phyloP scores from a whole-genome alignment of 2,113 vertebrate genomes.

The Gobius niger region DNA sequence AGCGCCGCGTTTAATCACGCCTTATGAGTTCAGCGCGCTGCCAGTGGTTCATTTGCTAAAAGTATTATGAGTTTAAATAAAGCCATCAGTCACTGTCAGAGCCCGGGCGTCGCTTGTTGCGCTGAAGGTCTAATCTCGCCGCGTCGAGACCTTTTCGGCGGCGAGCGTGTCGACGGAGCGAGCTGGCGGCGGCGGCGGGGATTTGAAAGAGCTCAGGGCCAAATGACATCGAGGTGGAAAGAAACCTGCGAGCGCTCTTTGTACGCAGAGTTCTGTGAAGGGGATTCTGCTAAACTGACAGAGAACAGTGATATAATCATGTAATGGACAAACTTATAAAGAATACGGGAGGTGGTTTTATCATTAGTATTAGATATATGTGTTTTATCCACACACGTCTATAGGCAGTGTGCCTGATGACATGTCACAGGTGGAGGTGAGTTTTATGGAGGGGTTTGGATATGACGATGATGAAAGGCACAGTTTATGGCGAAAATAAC shows the following conservation, averaged over 20 bases:
- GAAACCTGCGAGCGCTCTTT: not conserved
- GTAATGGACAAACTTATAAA: no score
- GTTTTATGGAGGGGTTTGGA: no score
- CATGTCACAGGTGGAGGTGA: no score
- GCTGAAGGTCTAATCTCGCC: constrained; percentile 38
- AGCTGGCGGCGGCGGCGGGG: constrained; percentile 3
- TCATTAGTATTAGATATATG: no score
- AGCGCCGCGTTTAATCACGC: constrained; percentile 61
- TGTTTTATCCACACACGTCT: no score
- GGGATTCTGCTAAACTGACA: no score
- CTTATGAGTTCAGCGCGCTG: constrained; percentile 43
- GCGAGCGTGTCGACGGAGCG: constrained; percentile 3
- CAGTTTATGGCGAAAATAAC: no score
- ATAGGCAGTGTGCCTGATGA: no score
- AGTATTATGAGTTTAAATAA: constrained; percentile 66
- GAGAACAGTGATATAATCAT: no score
- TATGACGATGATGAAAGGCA: no score
- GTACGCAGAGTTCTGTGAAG: not conserved
- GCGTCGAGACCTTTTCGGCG: constrained; percentile 21
- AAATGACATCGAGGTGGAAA: not conserved
- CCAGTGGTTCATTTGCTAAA: constrained; percentile 69
- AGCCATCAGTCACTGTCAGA: constrained; percentile 68
- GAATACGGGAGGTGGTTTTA: no score
- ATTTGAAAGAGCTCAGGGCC: constrained; percentile 1
- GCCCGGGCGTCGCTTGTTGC: constrained; percentile 25